A percentile compares a stretch with the other conserved stretches of the same genome.
These are phyloP conservation scores for Caenorhabditis latens DNA, from an alignment of 1,140 invertebrate species.

Conservation along the genomic window DNA sequence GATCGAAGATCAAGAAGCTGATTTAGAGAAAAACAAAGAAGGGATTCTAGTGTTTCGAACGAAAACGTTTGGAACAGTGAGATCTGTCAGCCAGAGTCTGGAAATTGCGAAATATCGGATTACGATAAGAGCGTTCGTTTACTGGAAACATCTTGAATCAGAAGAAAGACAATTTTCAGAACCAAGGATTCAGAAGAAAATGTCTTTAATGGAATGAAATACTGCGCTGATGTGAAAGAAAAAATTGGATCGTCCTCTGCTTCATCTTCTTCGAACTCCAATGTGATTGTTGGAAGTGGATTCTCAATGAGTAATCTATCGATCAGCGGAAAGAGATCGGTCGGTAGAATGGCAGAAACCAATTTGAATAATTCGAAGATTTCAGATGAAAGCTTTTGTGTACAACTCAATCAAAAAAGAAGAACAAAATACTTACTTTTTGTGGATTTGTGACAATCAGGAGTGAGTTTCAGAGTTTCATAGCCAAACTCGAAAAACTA, in stretches of 20 bases:
- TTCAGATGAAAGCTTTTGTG: conserved; percentile 11
- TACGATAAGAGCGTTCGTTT: neutral
- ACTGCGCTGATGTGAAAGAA: neutral
- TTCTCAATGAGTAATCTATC: neutral
- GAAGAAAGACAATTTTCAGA: neutral
- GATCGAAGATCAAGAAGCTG: neutral
- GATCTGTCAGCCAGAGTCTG: neutral
- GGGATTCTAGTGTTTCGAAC: neutral
- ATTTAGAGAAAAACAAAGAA: neutral
- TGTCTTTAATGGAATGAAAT: conserved; percentile 2
- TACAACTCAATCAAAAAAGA: neutral
- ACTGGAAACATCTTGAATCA: neutral
- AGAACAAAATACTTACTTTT: neutral
- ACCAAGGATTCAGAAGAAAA: neutral
- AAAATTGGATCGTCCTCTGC: neutral
- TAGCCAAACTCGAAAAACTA: neutral
- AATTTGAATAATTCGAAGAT: neutral
- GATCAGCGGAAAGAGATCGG: neutral
- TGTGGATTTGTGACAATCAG: conserved; percentile 33
- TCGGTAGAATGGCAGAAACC: neutral
- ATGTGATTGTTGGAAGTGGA: neutral
- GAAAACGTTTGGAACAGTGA: neutral
- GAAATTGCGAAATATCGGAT: neutral
- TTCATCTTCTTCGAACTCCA: neutral
- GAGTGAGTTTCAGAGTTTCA: neutral